Conservation (phyloP, 1,140 invertebrate genomes). For the Lordiphosa mommai region DNA sequence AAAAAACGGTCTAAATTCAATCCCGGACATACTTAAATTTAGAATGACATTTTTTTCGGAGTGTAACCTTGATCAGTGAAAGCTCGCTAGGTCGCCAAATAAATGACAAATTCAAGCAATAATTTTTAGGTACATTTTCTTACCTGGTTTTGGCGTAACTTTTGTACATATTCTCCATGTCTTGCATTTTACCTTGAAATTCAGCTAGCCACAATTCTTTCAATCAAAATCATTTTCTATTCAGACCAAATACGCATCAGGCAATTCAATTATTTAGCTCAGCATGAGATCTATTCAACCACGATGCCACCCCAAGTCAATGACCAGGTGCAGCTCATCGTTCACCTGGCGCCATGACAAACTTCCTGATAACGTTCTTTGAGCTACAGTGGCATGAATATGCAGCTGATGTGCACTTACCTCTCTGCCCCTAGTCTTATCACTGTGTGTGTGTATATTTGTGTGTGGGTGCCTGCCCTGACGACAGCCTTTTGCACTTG, state of each 20-base stretch:
- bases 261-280: slow-evolving; percentile 67
- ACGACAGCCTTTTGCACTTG: slow-evolving; percentile 73
- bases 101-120: no score
- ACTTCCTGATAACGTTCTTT: slow-evolving; percentile 44
- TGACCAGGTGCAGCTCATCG: slow-evolving; percentile 59
- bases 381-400: slow-evolving; percentile 42
- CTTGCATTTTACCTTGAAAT: background rate
- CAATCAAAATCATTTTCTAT: slow-evolving; percentile 43
- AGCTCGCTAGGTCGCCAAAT: no score
- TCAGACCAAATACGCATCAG: slow-evolving; percentile 18
- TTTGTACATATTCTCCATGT: no score
- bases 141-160: no score
- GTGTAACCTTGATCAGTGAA: no score
- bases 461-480: slow-evolving; percentile 14
- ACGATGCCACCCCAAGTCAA: slow-evolving; percentile 39
- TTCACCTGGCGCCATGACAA: slow-evolving; percentile 55
- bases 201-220: slow-evolving; percentile 8
- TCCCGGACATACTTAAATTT: no score
- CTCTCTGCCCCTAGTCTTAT: slow-evolving; percentile 2
- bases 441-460: background rate
- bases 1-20: no score
- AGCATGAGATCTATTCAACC: slow-evolving; percentile 29
- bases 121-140: no score
- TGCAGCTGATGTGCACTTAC: slow-evolving; percentile 58
- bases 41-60: no score